Conservation (phyloP, 2,888 invertebrate species). For the Falcaria lacertinaria region DNA sequence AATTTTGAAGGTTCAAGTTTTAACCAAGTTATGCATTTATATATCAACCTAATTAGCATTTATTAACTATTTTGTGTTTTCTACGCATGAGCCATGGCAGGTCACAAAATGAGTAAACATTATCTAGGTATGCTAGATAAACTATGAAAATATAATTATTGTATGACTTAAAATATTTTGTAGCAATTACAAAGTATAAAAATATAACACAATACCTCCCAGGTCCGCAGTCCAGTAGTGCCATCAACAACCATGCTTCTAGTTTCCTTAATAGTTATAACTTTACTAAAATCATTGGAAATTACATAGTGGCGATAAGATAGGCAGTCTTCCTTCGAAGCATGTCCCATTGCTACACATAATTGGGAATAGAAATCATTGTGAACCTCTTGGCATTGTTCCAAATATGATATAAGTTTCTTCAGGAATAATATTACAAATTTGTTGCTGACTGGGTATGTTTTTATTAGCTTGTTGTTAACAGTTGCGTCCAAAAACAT, state of each 20-base stretch:
- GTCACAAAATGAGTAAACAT: no score
- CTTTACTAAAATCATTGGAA: slow-evolving; percentile 40
- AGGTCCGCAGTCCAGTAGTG: slow-evolving; percentile 88
- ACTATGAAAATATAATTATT: no score
- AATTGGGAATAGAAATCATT: slow-evolving; percentile 83
- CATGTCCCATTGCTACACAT: slow-evolving; percentile 70
- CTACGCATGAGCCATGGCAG: no score
- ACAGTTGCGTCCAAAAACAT: slow-evolving; percentile 80
- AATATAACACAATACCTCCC: no score
- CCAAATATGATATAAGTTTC: slow-evolving; percentile 79
- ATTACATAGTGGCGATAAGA: slow-evolving; percentile 83
- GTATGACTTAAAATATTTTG: no score
- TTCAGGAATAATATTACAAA: slow-evolving; percentile 85
- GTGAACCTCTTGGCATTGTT: slow-evolving; percentile 78
- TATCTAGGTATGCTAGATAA: no score
- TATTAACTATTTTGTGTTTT: no score
- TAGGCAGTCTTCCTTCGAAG: slow-evolving; percentile 41
- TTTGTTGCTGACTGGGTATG: slow-evolving; percentile 81
- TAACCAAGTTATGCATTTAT: no score
- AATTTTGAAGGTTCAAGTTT: no score
- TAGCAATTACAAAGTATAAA: no score
- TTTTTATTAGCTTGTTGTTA: slow-evolving; percentile 67
- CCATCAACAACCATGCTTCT: slow-evolving; percentile 86
- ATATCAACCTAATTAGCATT: no score
- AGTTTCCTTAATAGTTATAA: slow-evolving; percentile 84